Evolutionary conservation across 2,113 vertebrate species (phyloP).

Genomic region (Ahaetulla prasina): DNA sequence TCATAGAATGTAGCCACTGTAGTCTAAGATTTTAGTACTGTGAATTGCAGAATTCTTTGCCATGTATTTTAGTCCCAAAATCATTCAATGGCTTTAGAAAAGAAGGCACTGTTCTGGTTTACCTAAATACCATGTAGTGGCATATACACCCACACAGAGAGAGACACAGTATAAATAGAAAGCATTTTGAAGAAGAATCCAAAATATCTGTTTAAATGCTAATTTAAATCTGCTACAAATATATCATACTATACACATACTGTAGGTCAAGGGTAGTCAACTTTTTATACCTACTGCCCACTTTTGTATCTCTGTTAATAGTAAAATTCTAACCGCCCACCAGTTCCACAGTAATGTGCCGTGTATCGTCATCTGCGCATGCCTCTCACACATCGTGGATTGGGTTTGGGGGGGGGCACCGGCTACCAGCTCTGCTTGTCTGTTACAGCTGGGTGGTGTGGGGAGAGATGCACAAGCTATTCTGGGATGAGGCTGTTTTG

Average conservation of each 20-base stretch:
- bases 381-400: no score
- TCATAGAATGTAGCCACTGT: background rate
- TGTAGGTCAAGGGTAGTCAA: no score
- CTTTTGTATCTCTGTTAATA: no score
- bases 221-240: background rate
- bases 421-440: no score
- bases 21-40: background rate
- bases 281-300: no score
- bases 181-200: background rate
- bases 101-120: background rate
- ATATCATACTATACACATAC: background rate
- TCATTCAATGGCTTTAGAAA: background rate
- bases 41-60: background rate
- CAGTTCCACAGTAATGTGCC: no score
- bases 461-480: no score
- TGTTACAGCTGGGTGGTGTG: no score
- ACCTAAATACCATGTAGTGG: background rate
- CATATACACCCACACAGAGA: background rate
- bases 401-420: no score
- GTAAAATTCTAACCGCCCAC: no score
- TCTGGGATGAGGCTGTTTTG: no score
- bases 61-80: background rate
- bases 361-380: no score
- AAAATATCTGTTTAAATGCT: background rate
- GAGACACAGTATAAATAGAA: background rate